phyloP scores from a whole-genome alignment of 2,797 vertebrate genomes.

The Anguilla megastoma region DNA sequence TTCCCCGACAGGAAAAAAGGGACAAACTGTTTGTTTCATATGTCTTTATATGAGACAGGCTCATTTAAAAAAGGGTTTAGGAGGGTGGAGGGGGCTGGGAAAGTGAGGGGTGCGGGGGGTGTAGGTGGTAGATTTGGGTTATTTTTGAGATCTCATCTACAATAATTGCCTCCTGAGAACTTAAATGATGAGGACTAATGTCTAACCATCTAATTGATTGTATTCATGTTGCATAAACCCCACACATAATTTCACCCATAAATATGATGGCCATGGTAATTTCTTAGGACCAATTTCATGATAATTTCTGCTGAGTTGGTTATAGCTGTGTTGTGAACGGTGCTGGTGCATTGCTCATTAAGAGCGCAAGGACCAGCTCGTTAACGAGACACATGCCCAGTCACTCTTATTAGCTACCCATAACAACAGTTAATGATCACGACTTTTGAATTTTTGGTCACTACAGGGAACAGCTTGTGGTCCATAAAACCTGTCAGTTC shows the following conservation, averaged over 20 bases:
- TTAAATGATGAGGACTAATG: neutral
- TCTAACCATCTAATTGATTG: neutral
- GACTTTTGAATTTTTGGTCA: neutral
- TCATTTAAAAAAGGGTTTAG: conserved; percentile 26
- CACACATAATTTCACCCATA: neutral
- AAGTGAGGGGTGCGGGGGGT: neutral
- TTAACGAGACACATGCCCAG: neutral
- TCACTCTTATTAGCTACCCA: neutral
- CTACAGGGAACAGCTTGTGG: neutral
- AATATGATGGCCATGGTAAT: neutral
- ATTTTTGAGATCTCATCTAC: conserved; percentile 25
- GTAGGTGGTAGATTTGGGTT: neutral
- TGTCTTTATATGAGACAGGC: conserved; percentile 31
- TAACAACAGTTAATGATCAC: neutral
- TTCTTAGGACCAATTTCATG: neutral
- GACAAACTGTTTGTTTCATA: conserved; percentile 32
- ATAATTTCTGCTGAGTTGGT: neutral
- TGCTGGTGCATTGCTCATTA: neutral
- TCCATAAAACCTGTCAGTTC: neutral
- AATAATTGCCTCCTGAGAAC: conserved; percentile 3
- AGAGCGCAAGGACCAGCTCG: too few relatives aligned
- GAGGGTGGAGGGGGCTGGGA: neutral
- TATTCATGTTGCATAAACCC: neutral
- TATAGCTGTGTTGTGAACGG: neutral
- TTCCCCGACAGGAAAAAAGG: conserved; percentile 46